Percentiles rank a stretch among this genome's conserved stretches.
Evolutionary conservation across 2,113 vertebrate species (phyloP).

Genomic region (Xenopus laevis): DNA sequence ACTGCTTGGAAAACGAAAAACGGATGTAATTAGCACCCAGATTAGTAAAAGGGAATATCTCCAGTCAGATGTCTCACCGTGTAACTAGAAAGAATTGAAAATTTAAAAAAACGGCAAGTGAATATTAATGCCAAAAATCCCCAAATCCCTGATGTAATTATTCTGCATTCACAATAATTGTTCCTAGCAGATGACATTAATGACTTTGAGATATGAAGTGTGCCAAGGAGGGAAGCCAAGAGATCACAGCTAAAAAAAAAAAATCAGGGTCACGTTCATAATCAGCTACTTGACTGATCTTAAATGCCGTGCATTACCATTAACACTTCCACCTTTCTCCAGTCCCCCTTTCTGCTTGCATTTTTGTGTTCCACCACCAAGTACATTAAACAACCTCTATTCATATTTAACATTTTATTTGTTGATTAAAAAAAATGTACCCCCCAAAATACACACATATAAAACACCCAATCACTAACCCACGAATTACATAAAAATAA

Average conservation of each 20-base stretch:
- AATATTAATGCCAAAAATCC: constrained; percentile 79
- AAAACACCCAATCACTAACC: too few relatives aligned
- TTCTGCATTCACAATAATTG: constrained; percentile 83
- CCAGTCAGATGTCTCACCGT: neutral
- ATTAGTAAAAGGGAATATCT: neutral
- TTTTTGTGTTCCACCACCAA: too few relatives aligned
- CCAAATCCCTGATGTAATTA: constrained; percentile 89
- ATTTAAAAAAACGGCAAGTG: constrained; percentile 67
- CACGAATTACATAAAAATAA: too few relatives aligned
- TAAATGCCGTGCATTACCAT: constrained; percentile 19
- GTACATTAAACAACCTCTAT: too few relatives aligned
- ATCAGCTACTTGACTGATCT: constrained; percentile 60
- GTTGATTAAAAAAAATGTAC: too few relatives aligned
- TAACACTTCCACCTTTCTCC: neutral
- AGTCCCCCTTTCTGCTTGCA: neutral
- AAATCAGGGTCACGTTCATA: constrained; percentile 64
- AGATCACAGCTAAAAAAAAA: constrained; percentile 64
- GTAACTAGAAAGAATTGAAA: constrained; percentile 59
- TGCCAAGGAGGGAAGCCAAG: constrained; percentile 59
- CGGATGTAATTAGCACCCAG: neutral
- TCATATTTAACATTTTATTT: too few relatives aligned
- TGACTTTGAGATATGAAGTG: constrained; percentile 79
- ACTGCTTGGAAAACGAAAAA: neutral
- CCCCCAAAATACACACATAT: too few relatives aligned
- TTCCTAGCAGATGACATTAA: constrained; percentile 84